Evolutionary conservation across 64 coral and sea anemone genomes (phyloP).

Genomic region (Porites australiensis): DNA sequence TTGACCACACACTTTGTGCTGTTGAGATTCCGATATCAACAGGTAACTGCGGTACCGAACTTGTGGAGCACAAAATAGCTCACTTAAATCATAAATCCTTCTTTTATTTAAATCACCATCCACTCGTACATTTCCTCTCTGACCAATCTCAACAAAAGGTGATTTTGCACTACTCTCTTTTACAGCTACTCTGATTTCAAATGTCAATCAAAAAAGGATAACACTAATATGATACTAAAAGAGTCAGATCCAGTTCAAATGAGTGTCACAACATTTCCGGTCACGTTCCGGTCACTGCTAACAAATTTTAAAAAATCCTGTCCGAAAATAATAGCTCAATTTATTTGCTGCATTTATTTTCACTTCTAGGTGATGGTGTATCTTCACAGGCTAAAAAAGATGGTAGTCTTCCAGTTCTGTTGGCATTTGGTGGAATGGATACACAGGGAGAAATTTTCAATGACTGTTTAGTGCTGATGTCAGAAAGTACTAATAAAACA

Average conservation of each 20-base stretch:
- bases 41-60: slow-evolving; percentile 40
- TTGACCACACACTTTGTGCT: slow-evolving; percentile 89
- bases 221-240: too few relatives aligned
- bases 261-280: too few relatives aligned
- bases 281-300: not conserved
- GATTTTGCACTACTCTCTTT: too few relatives aligned
- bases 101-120: too few relatives aligned
- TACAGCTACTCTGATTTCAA: too few relatives aligned
- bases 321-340: too few relatives aligned
- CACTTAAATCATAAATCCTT: too few relatives aligned
- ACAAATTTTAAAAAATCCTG: not conserved
- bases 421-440: slow-evolving; percentile 95
- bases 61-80: too few relatives aligned
- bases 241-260: too few relatives aligned
- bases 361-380: not conserved
- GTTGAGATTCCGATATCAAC: slow-evolving; percentile 43
- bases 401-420: not conserved
- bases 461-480: slow-evolving; percentile 82
- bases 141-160: too few relatives aligned
- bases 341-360: not conserved
- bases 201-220: too few relatives aligned
- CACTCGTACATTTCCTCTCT: too few relatives aligned
- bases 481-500: slow-evolving; percentile 3
- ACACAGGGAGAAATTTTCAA: slow-evolving; percentile 90
- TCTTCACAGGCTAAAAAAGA: not conserved